Evolutionary conservation across 2,888 invertebrate species (phyloP).

Genomic region (Catocala sponsa): DNA sequence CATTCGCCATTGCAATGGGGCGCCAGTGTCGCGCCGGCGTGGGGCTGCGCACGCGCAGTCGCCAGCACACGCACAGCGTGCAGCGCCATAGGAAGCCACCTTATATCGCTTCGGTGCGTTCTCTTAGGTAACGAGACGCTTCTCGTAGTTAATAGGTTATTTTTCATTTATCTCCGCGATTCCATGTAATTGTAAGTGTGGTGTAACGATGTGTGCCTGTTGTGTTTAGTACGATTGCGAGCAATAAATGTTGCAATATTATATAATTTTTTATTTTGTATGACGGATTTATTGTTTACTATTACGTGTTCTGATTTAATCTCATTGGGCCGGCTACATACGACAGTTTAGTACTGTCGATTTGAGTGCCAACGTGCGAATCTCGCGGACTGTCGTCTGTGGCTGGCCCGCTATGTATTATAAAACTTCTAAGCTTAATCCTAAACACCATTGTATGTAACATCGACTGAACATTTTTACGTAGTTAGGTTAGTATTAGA

Average conservation of each 20-base stretch:
- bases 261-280: constrained; percentile 57
- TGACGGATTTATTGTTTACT: constrained; percentile 61
- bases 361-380: constrained; percentile 54
- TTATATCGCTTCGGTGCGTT: constrained; percentile 9
- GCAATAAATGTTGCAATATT: constrained; percentile 79
- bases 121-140: constrained; percentile 37
- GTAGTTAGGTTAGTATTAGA: constrained; percentile 76
- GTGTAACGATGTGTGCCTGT: constrained; percentile 70
- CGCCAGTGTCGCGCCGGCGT: too few relatives aligned
- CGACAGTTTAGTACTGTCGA: constrained; percentile 58
- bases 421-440: constrained; percentile 67
- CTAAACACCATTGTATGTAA: constrained; percentile 86
- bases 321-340: constrained; percentile 58
- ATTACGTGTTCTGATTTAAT: constrained; percentile 63
- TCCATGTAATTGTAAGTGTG: constrained; percentile 68
- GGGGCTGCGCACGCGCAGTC: too few relatives aligned
- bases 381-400: constrained; percentile 40
- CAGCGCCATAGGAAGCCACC: too few relatives aligned
- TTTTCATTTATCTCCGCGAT: constrained; percentile 70
- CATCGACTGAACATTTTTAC: constrained; percentile 87
- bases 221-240: constrained; percentile 71
- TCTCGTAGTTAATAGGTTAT: constrained; percentile 54
- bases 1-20: too few relatives aligned
- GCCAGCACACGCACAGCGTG: too few relatives aligned
- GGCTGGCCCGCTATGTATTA: constrained; percentile 53